Conservation (phyloP, 1,140 invertebrate species). For the Eriosoma lanigerum region DNA sequence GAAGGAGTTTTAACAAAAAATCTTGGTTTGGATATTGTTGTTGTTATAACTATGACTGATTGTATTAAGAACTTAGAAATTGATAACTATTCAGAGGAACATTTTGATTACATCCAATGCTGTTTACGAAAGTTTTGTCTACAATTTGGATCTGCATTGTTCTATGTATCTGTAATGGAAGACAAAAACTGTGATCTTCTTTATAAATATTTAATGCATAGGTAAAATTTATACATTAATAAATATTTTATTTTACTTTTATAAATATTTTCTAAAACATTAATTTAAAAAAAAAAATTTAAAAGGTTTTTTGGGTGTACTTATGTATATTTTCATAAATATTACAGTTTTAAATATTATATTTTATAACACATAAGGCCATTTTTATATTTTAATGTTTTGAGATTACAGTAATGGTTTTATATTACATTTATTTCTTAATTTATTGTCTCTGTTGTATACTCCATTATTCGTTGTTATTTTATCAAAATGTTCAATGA, state of each 20-base stretch:
- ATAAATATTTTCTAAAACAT: constrained; percentile 13
- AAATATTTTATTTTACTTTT: neutral
- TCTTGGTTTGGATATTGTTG: constrained; percentile 93
- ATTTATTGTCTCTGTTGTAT: no score
- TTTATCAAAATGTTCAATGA: no score
- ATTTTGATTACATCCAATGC: constrained; percentile 99
- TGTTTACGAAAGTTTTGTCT: constrained; percentile 96
- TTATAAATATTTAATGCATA: constrained; percentile 97
- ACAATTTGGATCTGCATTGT: constrained; percentile 91
- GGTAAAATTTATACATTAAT: constrained; percentile 10
- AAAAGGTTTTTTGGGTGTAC: no score
- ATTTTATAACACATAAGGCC: no score
- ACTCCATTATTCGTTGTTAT: no score
- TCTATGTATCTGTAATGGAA: constrained; percentile 98
- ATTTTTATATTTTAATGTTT: no score
- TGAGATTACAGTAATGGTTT: no score
- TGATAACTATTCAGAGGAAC: constrained; percentile 92
- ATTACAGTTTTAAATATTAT: no score
- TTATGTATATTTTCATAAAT: no score
- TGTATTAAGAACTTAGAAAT: constrained; percentile 96
- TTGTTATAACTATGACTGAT: constrained; percentile 98
- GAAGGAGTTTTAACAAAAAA: constrained; percentile 89
- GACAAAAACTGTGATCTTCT: constrained; percentile 99
- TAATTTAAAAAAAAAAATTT: no score
- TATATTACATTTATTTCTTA: no score